These are phyloP conservation scores for Oreotragus oreotragus DNA, from an alignment of 2,113 vertebrate genomes.

Conservation along the genomic window DNA sequence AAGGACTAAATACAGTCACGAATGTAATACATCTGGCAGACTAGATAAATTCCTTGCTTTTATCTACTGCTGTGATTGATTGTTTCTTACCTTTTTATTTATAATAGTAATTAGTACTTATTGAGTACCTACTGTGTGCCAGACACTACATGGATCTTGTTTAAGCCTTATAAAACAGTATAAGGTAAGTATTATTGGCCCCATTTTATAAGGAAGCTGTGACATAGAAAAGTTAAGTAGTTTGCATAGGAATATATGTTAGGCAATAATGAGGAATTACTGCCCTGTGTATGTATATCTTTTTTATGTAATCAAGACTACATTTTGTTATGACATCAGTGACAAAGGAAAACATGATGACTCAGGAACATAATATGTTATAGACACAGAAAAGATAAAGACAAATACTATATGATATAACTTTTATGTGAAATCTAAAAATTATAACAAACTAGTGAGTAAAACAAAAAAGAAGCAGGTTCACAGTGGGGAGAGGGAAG, in stretches of 20 bases:
- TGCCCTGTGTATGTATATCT: conserved; percentile 35
- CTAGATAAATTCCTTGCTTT: not conserved
- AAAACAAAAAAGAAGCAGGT: not conserved
- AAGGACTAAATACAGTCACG: not conserved
- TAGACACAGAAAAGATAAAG: not conserved
- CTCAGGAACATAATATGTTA: not conserved
- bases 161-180: not conserved
- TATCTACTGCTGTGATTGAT: not conserved
- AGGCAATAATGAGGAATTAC: conserved; percentile 9
- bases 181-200: not conserved
- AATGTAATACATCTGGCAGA: not conserved
- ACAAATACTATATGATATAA: not conserved
- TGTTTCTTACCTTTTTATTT: conserved; percentile 18
- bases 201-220: conserved; percentile 32
- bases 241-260: not conserved
- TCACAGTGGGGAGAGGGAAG: not conserved
- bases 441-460: not conserved
- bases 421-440: not conserved
- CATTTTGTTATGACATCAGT: conserved; percentile 43
- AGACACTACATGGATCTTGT: not conserved
- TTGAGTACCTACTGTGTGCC: not conserved
- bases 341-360: conserved; percentile 1
- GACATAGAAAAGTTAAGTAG: not conserved
- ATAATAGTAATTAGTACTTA: not conserved
- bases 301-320: not conserved